A percentile compares a stretch with the other conserved stretches of the same genome.
Conservation (phyloP, 1,140 invertebrate genomes). For the Zaprionus africanus region DNA sequence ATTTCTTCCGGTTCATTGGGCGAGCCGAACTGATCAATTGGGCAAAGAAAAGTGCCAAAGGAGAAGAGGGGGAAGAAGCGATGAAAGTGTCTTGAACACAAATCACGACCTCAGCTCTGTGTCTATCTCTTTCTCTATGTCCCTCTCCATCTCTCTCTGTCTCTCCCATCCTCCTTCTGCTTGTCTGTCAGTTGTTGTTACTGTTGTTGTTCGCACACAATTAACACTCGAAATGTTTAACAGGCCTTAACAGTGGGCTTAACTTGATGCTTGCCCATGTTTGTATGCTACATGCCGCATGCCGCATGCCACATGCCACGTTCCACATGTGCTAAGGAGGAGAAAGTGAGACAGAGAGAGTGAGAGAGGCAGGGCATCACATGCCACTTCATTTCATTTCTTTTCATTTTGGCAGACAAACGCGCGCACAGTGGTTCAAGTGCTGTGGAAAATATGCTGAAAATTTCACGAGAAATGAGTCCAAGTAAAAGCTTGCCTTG, state of each 20-base stretch:
- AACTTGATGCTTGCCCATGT: constrained; percentile 36
- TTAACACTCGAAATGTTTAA: constrained; percentile 74
- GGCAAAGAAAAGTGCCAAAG: neutral
- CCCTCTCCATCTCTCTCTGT: neutral
- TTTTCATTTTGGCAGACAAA: constrained; percentile 62
- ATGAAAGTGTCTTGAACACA: constrained; percentile 24
- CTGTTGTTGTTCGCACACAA: constrained; percentile 71
- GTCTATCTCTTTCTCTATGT: neutral
- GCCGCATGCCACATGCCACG: constrained; percentile 35
- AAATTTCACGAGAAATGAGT: neutral
- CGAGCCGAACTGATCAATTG: neutral
- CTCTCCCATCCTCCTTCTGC: too few relatives aligned
- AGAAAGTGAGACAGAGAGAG: constrained; percentile 31
- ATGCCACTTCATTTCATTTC: constrained; percentile 79
- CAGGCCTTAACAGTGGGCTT: constrained; percentile 62
- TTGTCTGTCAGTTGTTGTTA: constrained; percentile 42
- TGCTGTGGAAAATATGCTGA: neutral
- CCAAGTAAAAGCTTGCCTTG: too few relatives aligned
- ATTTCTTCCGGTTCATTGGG: constrained; percentile 18
- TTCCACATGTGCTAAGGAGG: constrained; percentile 49
- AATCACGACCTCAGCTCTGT: constrained; percentile 19
- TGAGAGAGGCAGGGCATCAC: constrained; percentile 49
- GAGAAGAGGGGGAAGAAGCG: too few relatives aligned
- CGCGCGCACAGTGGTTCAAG: constrained; percentile 44
- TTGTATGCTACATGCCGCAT: constrained; percentile 19